Evolutionary conservation across 2,797 vertebrate species (phyloP).

Genomic region (Hydrophis major): DNA sequence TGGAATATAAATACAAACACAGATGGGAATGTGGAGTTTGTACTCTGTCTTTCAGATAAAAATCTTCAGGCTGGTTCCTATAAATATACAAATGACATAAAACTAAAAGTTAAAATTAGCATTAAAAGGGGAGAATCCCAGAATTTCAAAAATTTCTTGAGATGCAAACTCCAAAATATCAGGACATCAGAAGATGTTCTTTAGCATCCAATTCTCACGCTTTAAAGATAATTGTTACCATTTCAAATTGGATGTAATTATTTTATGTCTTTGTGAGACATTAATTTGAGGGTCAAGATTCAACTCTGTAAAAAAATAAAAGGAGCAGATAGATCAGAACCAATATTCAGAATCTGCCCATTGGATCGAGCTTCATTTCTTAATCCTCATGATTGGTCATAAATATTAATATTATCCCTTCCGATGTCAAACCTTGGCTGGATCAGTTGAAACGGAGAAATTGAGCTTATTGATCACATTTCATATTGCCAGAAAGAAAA

Average conservation of each 20-base stretch:
- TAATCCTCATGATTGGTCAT: not conserved
- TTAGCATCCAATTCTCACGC: not conserved
- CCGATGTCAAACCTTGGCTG: not conserved
- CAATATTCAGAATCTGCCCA: not conserved
- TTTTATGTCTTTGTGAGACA: not conserved
- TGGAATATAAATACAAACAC: not conserved
- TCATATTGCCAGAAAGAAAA: not conserved
- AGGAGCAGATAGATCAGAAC: not conserved
- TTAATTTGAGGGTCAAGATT: not conserved
- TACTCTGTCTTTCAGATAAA: not conserved
- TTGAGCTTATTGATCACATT: not conserved
- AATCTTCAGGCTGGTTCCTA: not conserved
- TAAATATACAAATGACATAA: not conserved
- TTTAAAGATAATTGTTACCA: not conserved
- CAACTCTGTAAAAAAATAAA: not conserved
- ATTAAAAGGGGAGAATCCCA: not conserved
- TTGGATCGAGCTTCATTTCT: not conserved
- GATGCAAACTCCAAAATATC: not conserved
- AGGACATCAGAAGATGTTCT: not conserved
- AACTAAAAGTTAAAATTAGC: not conserved
- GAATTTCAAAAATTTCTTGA: not conserved
- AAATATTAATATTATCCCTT: not conserved
- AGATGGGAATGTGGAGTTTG: not conserved
- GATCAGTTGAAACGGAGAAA: not conserved
- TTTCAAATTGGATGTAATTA: not conserved